Evolutionary conservation across 2,113 vertebrate species (phyloP).

Genomic region (Campylomormyrus numenius): DNA sequence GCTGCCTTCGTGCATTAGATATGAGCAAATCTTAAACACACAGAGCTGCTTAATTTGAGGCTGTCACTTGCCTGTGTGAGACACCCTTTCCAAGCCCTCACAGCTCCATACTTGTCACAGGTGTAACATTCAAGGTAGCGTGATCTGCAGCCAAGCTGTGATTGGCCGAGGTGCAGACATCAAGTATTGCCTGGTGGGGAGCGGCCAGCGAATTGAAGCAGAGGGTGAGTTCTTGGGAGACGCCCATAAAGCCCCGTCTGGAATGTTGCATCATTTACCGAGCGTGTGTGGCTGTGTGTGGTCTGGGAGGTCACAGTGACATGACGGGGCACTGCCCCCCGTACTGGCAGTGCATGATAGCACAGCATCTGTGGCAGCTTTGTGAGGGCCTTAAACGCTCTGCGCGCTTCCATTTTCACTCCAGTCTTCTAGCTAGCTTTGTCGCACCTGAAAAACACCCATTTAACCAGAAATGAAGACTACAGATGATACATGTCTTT

Average conservation of each 20-base stretch:
- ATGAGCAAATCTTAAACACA: neutral
- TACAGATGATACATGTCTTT: neutral
- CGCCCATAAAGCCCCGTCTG: neutral
- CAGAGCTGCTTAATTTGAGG: neutral
- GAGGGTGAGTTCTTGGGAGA: conserved; percentile 68
- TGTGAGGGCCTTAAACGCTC: neutral
- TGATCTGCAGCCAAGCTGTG: conserved; percentile 83
- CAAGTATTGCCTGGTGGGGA: conserved; percentile 89
- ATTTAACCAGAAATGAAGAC: neutral
- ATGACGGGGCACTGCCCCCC: neutral
- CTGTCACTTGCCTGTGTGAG: neutral
- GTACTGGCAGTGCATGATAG: neutral
- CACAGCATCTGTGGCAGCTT: neutral
- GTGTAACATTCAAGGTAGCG: conserved; percentile 82
- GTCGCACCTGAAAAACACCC: neutral
- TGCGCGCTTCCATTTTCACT: neutral
- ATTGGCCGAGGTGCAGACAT: conserved; percentile 87
- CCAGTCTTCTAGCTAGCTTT: neutral
- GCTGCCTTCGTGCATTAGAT: neutral
- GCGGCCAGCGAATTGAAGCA: conserved; percentile 72
- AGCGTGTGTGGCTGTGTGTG: neutral
- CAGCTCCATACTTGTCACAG: conserved; percentile 51
- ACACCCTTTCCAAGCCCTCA: neutral
- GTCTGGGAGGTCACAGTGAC: neutral
- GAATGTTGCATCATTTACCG: neutral